phyloP scores from a whole-genome alignment of 2,113 vertebrate genomes.

The Ammospiza caudacuta region DNA sequence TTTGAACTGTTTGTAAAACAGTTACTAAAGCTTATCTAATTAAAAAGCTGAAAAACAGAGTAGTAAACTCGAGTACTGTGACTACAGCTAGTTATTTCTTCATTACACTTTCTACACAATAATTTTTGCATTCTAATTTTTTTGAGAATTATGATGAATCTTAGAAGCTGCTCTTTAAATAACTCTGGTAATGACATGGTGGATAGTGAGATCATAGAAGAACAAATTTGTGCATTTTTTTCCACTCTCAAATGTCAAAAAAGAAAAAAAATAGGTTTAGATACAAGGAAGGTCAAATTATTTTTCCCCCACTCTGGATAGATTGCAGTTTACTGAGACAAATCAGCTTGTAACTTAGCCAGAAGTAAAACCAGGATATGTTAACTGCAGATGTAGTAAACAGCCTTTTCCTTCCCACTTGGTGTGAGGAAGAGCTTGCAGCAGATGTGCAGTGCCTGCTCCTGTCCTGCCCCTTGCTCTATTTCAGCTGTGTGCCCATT shows the following conservation, averaged over 20 bases:
- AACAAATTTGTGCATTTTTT: background rate
- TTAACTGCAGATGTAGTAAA: background rate
- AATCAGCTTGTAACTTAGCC: background rate
- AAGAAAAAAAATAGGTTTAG: background rate
- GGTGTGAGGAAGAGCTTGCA: background rate
- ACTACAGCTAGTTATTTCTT: background rate
- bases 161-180: background rate
- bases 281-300: background rate
- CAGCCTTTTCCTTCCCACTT: background rate
- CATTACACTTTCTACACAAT: background rate
- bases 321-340: background rate
- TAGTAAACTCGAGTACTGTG: background rate
- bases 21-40: background rate
- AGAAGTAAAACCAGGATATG: background rate
- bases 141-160: background rate
- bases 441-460: background rate
- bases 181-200: rapidly evolving
- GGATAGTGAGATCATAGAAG: background rate
- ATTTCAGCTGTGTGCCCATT: background rate
- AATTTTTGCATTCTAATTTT: background rate
- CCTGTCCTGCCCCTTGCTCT: background rate
- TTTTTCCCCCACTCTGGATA: background rate
- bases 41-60: background rate
- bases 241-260: background rate
- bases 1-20: background rate